Evolutionary conservation across 2,797 vertebrate species (phyloP), one percentile per base, ranked within the genome.

Genomic region (Lates japonicus): DNA sequence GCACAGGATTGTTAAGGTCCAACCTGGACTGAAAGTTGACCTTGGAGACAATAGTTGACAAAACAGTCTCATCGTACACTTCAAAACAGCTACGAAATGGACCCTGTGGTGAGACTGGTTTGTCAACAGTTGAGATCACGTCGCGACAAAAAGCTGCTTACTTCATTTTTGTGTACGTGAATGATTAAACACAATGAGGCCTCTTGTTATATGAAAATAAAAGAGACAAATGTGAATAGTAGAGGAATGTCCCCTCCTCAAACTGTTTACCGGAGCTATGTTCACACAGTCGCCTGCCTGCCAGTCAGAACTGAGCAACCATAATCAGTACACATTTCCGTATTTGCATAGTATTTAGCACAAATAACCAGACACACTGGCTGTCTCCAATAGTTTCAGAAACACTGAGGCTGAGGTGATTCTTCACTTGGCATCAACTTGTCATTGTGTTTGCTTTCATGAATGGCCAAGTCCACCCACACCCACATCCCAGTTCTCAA

Each of bases 401-500:
- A 62, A 65, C 35, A 71, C 68, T 54, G 65, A 20, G 14, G 10
- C 6, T 16, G 8, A 72, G 58, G 35, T 62, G 25, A 44, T 59
- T 31, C 25, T 51, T 72, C 3, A 48, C 37, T 64, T 62, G 44
- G 44, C 59, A 10, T 51, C 41, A 35, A 37, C 55, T 51, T 3
- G 7, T 46, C 35, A 52, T 25, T 74, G 63, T 55, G 59, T 74
- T 76, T 66, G 63, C 44, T 49, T 76, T 74, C 33, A 68, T 48
- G 60, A 83, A 70, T 54, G 64, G 60, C 59, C 44, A 68, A 71
- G 65, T 91, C 51, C 39, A n/a, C 51, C 67, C 51, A 77, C 51
- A 77, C 54, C 4, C 42, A 31, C 35, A 16, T 29, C 25, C 29
- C 5, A 20, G 11, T 74, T 80, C 62, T 70, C 14, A 7, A 75